These are phyloP conservation scores for Entomyzon cyanotis DNA, from an alignment of 2,113 vertebrate genomes.

Conservation along the genomic window DNA sequence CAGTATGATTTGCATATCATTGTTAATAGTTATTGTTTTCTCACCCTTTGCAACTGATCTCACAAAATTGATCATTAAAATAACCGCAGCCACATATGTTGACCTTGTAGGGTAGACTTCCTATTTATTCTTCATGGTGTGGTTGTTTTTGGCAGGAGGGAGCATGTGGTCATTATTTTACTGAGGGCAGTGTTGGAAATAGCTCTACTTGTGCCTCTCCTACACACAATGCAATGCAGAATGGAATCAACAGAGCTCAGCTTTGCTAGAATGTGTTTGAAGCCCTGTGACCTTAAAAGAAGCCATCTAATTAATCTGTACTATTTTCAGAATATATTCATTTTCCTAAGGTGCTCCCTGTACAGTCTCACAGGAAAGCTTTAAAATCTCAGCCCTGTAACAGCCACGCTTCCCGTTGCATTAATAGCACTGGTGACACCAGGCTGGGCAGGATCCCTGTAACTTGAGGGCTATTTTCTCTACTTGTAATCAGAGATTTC, in stretches of 20 bases:
- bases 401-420: not conserved
- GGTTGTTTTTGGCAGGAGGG: not conserved
- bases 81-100: not conserved
- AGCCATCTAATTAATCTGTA: not conserved
- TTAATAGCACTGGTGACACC: not conserved
- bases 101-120: not conserved
- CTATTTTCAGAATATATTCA: not conserved
- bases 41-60: not conserved
- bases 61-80: not conserved
- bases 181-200: not conserved
- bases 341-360: not conserved
- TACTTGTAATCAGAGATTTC: not conserved
- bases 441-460: not conserved
- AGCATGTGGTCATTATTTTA: not conserved
- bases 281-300: not conserved
- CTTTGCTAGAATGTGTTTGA: not conserved
- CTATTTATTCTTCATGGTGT: not conserved
- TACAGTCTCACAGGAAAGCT: not conserved
- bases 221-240: not conserved
- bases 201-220: not conserved
- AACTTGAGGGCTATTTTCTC: not conserved
- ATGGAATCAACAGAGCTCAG: not conserved
- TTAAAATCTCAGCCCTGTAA: not conserved
- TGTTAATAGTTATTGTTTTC: not conserved
- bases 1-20: not conserved